These are phyloP conservation scores for Drosophila barbarae DNA, from an alignment of 2,888 invertebrate genomes.

Conservation along the genomic window DNA sequence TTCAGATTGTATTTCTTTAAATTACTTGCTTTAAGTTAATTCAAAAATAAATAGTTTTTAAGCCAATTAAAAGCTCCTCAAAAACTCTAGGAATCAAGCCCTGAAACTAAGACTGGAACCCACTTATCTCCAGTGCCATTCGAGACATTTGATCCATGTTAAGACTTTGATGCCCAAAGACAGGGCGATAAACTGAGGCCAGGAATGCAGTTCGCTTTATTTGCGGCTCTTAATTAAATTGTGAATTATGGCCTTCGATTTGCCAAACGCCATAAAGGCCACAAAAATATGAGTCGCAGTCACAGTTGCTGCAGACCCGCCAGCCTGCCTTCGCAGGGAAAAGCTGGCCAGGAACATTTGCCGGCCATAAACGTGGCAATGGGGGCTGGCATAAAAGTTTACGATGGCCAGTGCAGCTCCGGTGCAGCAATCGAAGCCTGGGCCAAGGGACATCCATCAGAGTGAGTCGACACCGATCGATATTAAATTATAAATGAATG, in stretches of 20 bases:
- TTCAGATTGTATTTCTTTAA: neutral
- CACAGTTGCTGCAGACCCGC: neutral
- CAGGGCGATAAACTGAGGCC: constrained; percentile 40
- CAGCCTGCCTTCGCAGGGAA: constrained; percentile 10
- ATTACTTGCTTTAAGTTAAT: neutral
- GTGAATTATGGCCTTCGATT: constrained; percentile 74
- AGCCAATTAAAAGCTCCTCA: neutral
- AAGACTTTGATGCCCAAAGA: constrained; percentile 9
- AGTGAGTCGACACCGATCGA: constrained; percentile 59
- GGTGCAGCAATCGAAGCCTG: constrained; percentile 20
- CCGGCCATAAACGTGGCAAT: constrained; percentile 62
- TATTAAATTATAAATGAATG: constrained; percentile 78
- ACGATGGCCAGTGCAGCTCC: constrained; percentile 50
- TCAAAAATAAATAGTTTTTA: neutral
- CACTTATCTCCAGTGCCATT: neutral
- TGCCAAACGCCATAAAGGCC: constrained; percentile 69
- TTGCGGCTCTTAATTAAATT: constrained; percentile 74
- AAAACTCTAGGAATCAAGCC: neutral
- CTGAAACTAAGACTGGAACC: neutral
- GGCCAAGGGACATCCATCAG: constrained; percentile 27
- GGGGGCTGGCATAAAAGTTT: constrained; percentile 64
- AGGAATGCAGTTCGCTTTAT: constrained; percentile 52
- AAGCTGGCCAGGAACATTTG: constrained; percentile 43
- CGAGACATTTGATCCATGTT: constrained; percentile 48
- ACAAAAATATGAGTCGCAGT: constrained; percentile 68